Evolutionary conservation across 2,888 invertebrate species (phyloP).

Genomic region (Sericinus montela): DNA sequence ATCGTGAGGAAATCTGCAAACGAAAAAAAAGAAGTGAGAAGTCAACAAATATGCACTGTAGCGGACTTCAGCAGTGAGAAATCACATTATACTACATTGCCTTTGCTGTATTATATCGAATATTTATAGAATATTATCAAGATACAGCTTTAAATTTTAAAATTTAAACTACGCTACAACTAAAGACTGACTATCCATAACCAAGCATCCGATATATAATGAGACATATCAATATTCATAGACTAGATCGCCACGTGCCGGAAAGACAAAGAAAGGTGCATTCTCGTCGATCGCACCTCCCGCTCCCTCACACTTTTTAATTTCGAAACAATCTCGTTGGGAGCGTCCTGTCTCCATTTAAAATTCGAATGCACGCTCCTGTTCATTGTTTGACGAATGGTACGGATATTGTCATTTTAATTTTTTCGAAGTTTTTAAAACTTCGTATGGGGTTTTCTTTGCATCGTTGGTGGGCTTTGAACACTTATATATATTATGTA

Average conservation of each 20-base stretch:
- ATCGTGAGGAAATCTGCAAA: too few relatives aligned
- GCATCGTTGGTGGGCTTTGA: conserved; percentile 35
- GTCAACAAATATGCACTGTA: too few relatives aligned
- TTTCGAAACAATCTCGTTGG: conserved; percentile 41
- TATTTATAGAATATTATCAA: too few relatives aligned
- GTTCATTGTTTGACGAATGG: conserved; percentile 38
- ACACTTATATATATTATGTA: neutral
- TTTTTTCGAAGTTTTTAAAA: conserved; percentile 27
- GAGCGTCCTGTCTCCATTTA: conserved; percentile 37
- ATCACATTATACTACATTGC: too few relatives aligned
- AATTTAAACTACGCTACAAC: conserved; percentile 17
- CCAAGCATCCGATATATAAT: conserved; percentile 32
- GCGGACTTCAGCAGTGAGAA: too few relatives aligned
- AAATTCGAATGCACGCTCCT: conserved; percentile 42
- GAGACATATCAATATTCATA: conserved; percentile 45
- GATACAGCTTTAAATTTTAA: conserved; percentile 4
- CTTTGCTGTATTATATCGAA: too few relatives aligned
- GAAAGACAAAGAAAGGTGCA: conserved; percentile 30
- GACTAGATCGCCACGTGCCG: conserved; percentile 41
- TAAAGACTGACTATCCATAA: conserved; percentile 20
- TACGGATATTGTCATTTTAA: conserved; percentile 42
- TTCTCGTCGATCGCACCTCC: conserved; percentile 30
- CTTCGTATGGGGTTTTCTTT: conserved; percentile 20
- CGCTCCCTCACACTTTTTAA: conserved; percentile 37
- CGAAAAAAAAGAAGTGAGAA: too few relatives aligned